Base-by-base conservation (phyloP, 1,140 invertebrate genomes). In the Magallana gigas region DNA sequence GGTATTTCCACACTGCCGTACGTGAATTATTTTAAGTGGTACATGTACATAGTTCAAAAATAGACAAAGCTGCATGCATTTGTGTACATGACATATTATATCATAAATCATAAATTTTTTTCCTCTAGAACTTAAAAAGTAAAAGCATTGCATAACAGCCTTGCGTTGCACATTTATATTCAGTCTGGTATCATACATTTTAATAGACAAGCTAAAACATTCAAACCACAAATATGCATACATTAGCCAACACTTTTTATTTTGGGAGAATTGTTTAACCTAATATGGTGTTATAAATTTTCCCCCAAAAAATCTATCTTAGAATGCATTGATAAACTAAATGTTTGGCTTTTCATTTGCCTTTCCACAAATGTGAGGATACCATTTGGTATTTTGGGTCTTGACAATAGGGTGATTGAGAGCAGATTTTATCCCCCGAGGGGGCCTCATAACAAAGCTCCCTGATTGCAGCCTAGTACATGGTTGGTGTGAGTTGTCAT, bases 181-280 rank as follows among this genome's bases (percentile, higher is more conserved):
- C 14, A 16, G 64, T 23, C 68, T 76, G 23, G 23, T 29, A 76
- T 71, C 18, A 71, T 76, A 29, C 29, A 76, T 29, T 76, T 76
- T 76, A 11, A 76, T 76, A 9, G 23, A 29, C 23, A 76, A 4
- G 23, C 8, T 12, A 76, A 7, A 16, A 14, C 60, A 5, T 48
- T 48, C 60, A 16, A 76, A 76, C 68, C 68, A 76, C 68, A 76
- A 76, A 29, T 76, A 76, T 76, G 68, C 68, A 76, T 76, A 29
- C 36, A 76, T 76, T 76, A 71, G 23, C 23, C 36, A 18, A 76
- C 23, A 76, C 68, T 36, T 12, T 76, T 76, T 76, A 36, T 76
- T 76, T 76, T 76, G 8, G 68, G 68, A 18, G 36, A 64, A 64
- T n/a, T 16, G 16, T n/a, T 64, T 76, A 76, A 76, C 68, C 68